Conservation (phyloP, 2,797 vertebrate species). For the Catharus ustulatus region DNA sequence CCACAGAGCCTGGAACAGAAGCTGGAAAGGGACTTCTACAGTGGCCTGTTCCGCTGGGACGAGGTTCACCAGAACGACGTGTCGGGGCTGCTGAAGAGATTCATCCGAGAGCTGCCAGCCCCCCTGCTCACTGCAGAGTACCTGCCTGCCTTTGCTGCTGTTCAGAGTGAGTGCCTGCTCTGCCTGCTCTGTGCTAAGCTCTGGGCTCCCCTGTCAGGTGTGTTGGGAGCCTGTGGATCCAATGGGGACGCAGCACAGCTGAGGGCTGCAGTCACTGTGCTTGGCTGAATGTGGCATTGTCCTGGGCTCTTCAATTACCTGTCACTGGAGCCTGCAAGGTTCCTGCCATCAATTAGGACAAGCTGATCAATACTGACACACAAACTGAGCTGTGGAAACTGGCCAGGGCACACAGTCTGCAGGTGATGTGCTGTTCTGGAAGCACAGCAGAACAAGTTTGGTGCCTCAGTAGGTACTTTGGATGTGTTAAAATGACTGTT, state of each 20-base stretch:
- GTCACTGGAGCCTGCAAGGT: neutral
- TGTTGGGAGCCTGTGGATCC: neutral
- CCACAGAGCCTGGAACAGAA: slow-evolving; percentile 84
- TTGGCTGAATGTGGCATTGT: rapidly evolving
- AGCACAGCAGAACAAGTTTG: no score
- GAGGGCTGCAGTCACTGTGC: rapidly evolving
- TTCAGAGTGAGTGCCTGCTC: slow-evolving; percentile 71
- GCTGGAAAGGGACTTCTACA: slow-evolving; percentile 86
- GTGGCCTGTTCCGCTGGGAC: slow-evolving; percentile 84
- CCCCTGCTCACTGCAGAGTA: slow-evolving; percentile 90
- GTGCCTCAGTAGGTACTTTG: neutral
- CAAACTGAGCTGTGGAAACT: neutral
- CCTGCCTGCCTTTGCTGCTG: slow-evolving; percentile 86
- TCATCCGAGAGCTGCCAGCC: slow-evolving; percentile 88
- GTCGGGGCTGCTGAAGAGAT: slow-evolving; percentile 88
- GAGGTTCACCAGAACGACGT: slow-evolving; percentile 89
- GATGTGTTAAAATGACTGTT: neutral
- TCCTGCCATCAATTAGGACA: neutral
- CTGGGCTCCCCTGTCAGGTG: neutral
- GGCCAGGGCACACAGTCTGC: neutral
- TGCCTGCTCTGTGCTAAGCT: neutral
- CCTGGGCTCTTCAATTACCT: neutral
- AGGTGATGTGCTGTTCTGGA: neutral
- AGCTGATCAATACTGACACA: rapidly evolving
- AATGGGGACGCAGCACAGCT: rapidly evolving